These are phyloP conservation scores for Brevipalpus yothersi DNA, from an alignment of 1,140 invertebrate species.

Conservation along the genomic window DNA sequence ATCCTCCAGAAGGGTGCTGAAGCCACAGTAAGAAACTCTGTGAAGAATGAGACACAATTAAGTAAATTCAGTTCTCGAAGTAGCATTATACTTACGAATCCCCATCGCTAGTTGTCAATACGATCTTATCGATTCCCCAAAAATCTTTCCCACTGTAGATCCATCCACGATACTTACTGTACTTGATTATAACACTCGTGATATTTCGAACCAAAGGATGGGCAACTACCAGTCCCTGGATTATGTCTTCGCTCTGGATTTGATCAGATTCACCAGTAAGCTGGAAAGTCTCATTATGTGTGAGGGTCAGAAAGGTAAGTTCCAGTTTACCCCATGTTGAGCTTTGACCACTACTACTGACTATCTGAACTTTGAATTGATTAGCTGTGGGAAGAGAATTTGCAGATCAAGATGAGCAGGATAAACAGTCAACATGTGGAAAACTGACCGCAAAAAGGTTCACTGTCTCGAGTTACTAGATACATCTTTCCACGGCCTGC, in stretches of 20 bases:
- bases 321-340: slow-evolving; percentile 56
- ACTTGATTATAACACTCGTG: slow-evolving; percentile 41
- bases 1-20: slow-evolving; percentile 1
- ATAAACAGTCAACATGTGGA: background rate
- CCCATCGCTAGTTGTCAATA: slow-evolving; percentile 57
- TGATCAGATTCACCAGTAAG: slow-evolving; percentile 59
- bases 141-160: slow-evolving; percentile 51
- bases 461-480: slow-evolving; percentile 49
- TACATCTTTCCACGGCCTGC: slow-evolving; percentile 48
- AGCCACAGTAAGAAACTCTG: slow-evolving; percentile 6
- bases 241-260: slow-evolving; percentile 20
- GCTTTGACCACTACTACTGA: slow-evolving; percentile 33
- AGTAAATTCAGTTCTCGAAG: background rate
- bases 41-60: background rate
- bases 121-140: slow-evolving; percentile 46
- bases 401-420: background rate
- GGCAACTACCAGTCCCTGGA: slow-evolving; percentile 41
- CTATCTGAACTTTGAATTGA: slow-evolving; percentile 56
- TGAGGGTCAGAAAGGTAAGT: slow-evolving; percentile 49
- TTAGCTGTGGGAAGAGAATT: slow-evolving; percentile 30
- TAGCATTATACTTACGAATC: slow-evolving; percentile 30
- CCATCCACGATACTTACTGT: slow-evolving; percentile 73
- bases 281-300: slow-evolving; percentile 59
- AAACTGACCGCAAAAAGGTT: slow-evolving; percentile 11
- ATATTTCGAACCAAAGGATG: slow-evolving; percentile 48